Evolutionary conservation across 2,797 vertebrate species (phyloP).

Genomic region (Rhodeus uyekii): DNA sequence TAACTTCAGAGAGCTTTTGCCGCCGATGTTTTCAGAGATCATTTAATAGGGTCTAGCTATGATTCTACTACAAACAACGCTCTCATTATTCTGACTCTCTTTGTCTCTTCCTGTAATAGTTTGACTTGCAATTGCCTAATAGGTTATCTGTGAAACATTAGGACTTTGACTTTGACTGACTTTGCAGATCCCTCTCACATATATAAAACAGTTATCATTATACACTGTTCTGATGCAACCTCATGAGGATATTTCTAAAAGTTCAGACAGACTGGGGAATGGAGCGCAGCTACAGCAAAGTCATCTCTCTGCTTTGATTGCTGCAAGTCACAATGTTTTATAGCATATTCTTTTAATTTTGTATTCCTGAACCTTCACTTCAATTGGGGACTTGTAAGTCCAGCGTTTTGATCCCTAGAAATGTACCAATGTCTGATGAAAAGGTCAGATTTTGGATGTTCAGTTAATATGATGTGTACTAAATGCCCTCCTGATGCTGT

Average conservation of each 20-base stretch:
- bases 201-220: slow-evolving; percentile 47
- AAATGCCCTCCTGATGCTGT: slow-evolving; percentile 56
- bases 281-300: background rate
- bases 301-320: slow-evolving; percentile 14
- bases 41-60: background rate
- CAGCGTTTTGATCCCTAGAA: slow-evolving; percentile 64
- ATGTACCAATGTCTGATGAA: slow-evolving; percentile 61
- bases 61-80: background rate
- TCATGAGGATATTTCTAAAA: slow-evolving; percentile 6
- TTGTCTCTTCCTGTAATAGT: slow-evolving; percentile 55
- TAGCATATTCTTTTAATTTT: slow-evolving; percentile 11
- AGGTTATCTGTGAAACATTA: slow-evolving; percentile 68
- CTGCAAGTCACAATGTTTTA: background rate
- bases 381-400: slow-evolving; percentile 22
- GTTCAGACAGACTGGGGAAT: slow-evolving; percentile 24
- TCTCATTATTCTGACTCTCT: background rate
- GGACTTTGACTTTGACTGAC: slow-evolving; percentile 68
- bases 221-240: slow-evolving; percentile 36
- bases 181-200: slow-evolving; percentile 63
- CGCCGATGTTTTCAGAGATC: background rate
- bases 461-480: slow-evolving; percentile 66
- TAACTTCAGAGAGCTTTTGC: background rate
- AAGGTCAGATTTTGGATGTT: slow-evolving; percentile 72
- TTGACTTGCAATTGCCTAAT: slow-evolving; percentile 60
- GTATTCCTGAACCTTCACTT: slow-evolving; percentile 3